These are phyloP conservation scores for Ciconia stormi DNA, from an alignment of 2,113 vertebrate species.

Conservation along the genomic window DNA sequence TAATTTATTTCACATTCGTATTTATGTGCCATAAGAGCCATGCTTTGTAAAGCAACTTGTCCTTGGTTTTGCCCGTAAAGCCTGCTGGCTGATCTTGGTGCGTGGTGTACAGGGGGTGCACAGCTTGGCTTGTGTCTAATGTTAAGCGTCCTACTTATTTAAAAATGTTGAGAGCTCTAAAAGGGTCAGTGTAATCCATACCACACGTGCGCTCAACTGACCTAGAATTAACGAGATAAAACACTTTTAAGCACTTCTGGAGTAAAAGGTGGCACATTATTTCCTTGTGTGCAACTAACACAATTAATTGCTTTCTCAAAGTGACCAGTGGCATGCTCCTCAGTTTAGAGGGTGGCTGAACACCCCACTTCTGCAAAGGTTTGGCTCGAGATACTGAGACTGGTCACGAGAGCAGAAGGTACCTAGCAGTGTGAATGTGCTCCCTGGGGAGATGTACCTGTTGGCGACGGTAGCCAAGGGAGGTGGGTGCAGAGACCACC, in stretches of 20 bases:
- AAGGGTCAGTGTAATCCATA: conserved; percentile 46
- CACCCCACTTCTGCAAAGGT: fast-evolving
- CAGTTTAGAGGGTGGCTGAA: fast-evolving
- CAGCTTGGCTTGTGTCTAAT: background rate
- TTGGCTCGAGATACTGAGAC: background rate
- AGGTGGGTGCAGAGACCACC: background rate
- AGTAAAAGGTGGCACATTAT: background rate
- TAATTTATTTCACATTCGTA: background rate
- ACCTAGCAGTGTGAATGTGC: too few species aligned
- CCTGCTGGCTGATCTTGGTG: background rate
- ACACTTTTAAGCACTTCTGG: background rate
- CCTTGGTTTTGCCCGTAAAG: background rate
- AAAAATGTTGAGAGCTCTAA: conserved; percentile 1
- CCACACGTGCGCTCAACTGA: background rate
- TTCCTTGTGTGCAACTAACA: fast-evolving
- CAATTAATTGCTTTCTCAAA: background rate
- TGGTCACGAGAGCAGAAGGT: background rate
- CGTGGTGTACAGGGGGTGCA: background rate
- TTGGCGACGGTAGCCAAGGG: background rate
- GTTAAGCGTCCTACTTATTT: conserved; percentile 12
- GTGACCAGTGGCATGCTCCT: fast-evolving
- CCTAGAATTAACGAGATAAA: conserved; percentile 29
- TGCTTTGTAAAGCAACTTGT: background rate
- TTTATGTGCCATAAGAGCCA: background rate
- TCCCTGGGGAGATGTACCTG: background rate